Evolutionary conservation across 2,888 invertebrate species (phyloP), one percentile per base, ranked within the genome.

Genomic region (Automeris io): DNA sequence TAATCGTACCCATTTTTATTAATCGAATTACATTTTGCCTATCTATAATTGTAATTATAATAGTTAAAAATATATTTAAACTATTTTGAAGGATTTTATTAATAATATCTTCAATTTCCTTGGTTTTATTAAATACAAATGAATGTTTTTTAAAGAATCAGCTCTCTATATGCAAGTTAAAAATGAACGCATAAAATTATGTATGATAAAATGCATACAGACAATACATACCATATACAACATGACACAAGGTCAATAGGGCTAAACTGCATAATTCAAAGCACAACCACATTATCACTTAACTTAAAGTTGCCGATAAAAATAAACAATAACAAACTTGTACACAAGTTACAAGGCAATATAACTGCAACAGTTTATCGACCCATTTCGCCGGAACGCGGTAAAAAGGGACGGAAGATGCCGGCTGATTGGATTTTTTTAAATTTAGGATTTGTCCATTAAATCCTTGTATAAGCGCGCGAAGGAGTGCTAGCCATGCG

Each of bases 401-500:
- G 29, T 16, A 16, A 29, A 29, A 29, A 16, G 29, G 16, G 29
- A 29, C 4, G 16, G 29, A 29, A 16, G 13, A 34, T 23, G 21
- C 16, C 13, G 23, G 23, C 8, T n/a, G 22, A 34, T 34, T 7
- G 23, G 7, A 8, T 34, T 34, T 34, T 46, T 57, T 65, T 65
- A 58, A 53, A 67, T 55, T 62, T 51, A 55, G 42, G 52, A 59
- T 55, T 45, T 51, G 55, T 61, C 61, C 63, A 63, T 29, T 70
- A 51, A 61, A 72, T 73, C 72, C 70, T 70, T 64, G 42, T 33
- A 33, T 33, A 23, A 29, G 31, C 33, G 45, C 53, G 70, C 65
- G 72, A 70, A 69, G 70, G 77, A 76, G 77, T 68, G 67, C 54
- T 64, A 34, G 45, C 41, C 46, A 54, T 48, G 56, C 65, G 80